Evolutionary conservation across 2,797 vertebrate genomes (phyloP).

Genomic region (Moxostoma hubbsi): DNA sequence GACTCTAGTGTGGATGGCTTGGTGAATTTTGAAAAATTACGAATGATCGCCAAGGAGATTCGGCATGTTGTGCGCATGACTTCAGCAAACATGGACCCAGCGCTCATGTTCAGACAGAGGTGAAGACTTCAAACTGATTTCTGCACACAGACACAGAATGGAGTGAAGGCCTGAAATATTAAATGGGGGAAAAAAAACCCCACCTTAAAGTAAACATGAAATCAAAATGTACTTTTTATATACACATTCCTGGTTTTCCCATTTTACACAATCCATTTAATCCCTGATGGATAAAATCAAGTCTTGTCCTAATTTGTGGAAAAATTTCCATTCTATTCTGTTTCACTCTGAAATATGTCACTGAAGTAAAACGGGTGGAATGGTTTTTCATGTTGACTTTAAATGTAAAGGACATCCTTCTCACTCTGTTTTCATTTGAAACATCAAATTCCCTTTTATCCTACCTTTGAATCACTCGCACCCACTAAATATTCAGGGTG

Average conservation of each 20-base stretch:
- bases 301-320: too few species aligned
- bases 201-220: not conserved
- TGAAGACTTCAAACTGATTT: slow-evolving; percentile 64
- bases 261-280: not conserved
- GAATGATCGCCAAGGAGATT: slow-evolving; percentile 98
- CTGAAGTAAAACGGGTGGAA: too few species aligned
- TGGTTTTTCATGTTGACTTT: not conserved
- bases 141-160: not conserved
- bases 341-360: too few species aligned
- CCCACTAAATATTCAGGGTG: not conserved
- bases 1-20: slow-evolving; percentile 94
- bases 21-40: slow-evolving; percentile 96
- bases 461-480: not conserved
- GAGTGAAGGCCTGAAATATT: not conserved
- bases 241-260: too few species aligned
- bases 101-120: slow-evolving; percentile 98
- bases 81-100: slow-evolving; percentile 96
- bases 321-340: too few species aligned
- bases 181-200: not conserved
- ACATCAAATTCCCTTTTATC: not conserved
- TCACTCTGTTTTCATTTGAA: not conserved
- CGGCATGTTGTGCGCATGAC: slow-evolving; percentile 93
- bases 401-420: too few species aligned
- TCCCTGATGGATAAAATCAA: too few species aligned
- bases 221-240: too few species aligned